These are phyloP conservation scores for Sylvilagus floridanus DNA, from an alignment of 2,797 vertebrate genomes.

Conservation along the genomic window DNA sequence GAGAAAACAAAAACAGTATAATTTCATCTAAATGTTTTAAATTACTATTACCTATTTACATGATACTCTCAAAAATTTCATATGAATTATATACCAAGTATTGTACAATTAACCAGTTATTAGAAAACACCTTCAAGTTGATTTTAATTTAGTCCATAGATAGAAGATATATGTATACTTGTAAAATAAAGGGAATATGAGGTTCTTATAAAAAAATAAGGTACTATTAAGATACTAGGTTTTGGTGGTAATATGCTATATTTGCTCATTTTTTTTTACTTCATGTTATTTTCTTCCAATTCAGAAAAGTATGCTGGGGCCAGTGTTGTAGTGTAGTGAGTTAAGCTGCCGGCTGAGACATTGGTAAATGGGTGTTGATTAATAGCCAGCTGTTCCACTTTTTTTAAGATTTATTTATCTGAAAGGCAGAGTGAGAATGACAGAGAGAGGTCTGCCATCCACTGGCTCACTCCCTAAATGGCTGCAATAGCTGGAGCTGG, in stretches of 20 bases:
- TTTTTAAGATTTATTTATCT: no score
- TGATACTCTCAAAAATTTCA: constrained; percentile 5
- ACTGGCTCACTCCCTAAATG: no score
- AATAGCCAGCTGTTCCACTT: no score
- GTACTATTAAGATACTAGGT: constrained; percentile 31
- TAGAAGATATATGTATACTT: not conserved
- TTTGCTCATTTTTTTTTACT: constrained; percentile 10
- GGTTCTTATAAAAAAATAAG: not conserved
- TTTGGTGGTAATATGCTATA: not conserved
- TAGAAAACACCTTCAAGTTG: not conserved
- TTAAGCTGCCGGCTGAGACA: no score
- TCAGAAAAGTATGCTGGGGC: not conserved
- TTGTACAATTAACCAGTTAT: not conserved
- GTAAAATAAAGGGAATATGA: constrained; percentile 7
- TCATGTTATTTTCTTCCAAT: constrained; percentile 35
- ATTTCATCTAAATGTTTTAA: constrained; percentile 45
- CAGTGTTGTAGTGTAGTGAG: no score
- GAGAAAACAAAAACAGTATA: not conserved
- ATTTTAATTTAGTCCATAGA: constrained; percentile 22
- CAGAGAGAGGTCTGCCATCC: no score
- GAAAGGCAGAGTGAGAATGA: no score
- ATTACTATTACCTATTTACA: not conserved
- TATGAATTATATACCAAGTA: not conserved
- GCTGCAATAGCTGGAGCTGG: no score
- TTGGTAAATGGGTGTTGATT: no score